These are phyloP conservation scores for Diarsia rubi DNA, from an alignment of 2,888 invertebrate species.

Conservation along the genomic window DNA sequence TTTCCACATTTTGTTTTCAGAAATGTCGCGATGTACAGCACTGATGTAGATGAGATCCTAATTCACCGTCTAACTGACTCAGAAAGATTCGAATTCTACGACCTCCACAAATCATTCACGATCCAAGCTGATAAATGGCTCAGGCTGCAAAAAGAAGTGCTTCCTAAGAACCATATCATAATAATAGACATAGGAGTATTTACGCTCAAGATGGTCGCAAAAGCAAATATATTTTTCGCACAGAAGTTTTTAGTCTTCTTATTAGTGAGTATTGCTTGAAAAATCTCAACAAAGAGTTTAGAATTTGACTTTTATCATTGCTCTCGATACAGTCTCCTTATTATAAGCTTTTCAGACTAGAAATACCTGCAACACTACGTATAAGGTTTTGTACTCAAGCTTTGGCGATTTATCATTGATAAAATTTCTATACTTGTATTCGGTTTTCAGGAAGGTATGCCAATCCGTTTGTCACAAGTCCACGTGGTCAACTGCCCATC, in stretches of 20 bases:
- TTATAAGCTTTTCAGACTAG: neutral
- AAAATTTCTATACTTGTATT: neutral
- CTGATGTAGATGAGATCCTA: conserved; percentile 77
- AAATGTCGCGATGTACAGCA: conserved; percentile 71
- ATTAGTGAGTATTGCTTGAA: conserved; percentile 74
- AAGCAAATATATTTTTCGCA: conserved; percentile 81
- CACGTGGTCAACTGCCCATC: conserved; percentile 83
- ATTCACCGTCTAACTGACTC: conserved; percentile 77
- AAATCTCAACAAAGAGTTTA: no score
- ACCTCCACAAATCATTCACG: conserved; percentile 77
- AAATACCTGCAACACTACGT: neutral
- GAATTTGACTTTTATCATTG: neutral
- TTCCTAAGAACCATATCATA: conserved; percentile 81
- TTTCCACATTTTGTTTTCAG: conserved; percentile 69
- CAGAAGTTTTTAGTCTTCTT: conserved; percentile 81
- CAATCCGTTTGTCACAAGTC: conserved; percentile 81
- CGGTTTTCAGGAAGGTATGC: conserved; percentile 80
- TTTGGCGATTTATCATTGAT: neutral
- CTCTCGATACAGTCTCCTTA: neutral
- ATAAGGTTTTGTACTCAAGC: neutral
- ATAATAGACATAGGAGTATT: conserved; percentile 80
- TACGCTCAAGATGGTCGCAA: conserved; percentile 78
- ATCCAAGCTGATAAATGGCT: conserved; percentile 82
- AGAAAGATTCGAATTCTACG: conserved; percentile 81
- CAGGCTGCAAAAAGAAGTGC: conserved; percentile 57